Evolutionary conservation across 2,797 vertebrate species (phyloP), one percentile per base, ranked within the genome.

Genomic region (Syngnathus rostellatus): DNA sequence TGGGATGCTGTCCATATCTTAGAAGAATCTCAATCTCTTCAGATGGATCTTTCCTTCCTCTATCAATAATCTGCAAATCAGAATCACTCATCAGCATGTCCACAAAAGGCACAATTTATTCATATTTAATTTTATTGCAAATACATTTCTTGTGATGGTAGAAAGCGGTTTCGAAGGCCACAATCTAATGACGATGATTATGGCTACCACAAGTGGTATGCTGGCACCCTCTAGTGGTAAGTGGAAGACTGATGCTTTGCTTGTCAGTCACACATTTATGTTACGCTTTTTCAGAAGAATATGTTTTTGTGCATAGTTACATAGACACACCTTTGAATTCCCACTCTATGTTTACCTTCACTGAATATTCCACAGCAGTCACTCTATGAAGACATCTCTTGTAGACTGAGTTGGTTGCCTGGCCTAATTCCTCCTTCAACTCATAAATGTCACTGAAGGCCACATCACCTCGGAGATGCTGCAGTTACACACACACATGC

Each of bases 21-120:
- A 99, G 80, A 21, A 99, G 92, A 70, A 99, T 97, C 89, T 99
- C 96, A 7, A 95, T 95, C 90, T 99, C 97, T 72, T 99, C 97
- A n/a, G 96, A 93, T 2, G 96, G 95, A 83, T 99, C 94, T 78
- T 92, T 93, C 72, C 91, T 94, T 31, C 89, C 89, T 84, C 90
- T 94, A 64, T 99, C 95, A 76, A 98, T 95, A 76, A 99, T 94
- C 97, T 99, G 84, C 50, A 82, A 68, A 60, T 68, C 72, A 74
- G 12, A 37, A 16, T 14, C 31, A 17, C 53, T 55, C 3, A 72
- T 59, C 23, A 38, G 23, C 37, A 0, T 12, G 58, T 61, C 3
- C 31, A 41, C 31, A 5, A 61, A 61, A n/a, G 3, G 1, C 3
- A 43, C 9, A 21, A 37, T 16, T 31, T 31, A 14, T 14, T 16